Evolutionary conservation across 2,113 vertebrate species (phyloP).

Genomic region (Isichthys henryi): DNA sequence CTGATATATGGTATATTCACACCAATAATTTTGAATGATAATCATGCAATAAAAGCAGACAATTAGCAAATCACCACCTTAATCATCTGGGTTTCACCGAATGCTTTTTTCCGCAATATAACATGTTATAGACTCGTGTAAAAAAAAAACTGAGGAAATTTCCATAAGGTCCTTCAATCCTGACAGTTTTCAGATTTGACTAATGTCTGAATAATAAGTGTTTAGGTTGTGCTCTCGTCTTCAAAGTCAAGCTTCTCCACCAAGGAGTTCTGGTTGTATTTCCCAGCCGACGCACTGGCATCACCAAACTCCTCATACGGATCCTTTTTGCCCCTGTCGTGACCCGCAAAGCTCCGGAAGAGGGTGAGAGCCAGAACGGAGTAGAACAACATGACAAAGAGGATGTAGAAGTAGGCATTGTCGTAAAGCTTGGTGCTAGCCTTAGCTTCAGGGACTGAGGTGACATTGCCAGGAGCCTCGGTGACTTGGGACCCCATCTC

Average conservation of each 20-base stretch:
- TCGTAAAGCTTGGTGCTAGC: constrained; percentile 64
- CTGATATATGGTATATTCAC: neutral
- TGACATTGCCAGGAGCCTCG: constrained; percentile 12
- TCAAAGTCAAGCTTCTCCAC: constrained; percentile 74
- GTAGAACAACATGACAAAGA: constrained; percentile 87
- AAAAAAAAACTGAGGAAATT: neutral
- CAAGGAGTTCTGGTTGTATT: constrained; percentile 60
- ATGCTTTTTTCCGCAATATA: neutral
- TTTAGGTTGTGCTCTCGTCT: constrained; percentile 74
- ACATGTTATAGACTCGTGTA: neutral
- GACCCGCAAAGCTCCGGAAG: constrained; percentile 71
- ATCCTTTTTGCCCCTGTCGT: constrained; percentile 70
- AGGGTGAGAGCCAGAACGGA: constrained; percentile 76
- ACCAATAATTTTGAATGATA: neutral
- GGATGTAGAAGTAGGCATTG: constrained; percentile 81
- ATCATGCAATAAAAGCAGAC: neutral
- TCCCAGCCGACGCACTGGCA: constrained; percentile 46
- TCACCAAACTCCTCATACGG: constrained; percentile 70
- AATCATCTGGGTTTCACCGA: neutral
- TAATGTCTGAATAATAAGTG: neutral
- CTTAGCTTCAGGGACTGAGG: constrained; percentile 10
- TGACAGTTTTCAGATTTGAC: neutral
- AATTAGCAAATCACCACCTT: neutral
- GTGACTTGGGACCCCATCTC: constrained; percentile 48
- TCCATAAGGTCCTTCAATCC: neutral